Evolutionary conservation across 2,797 vertebrate genomes (phyloP), one percentile per base, ranked within the genome.

Genomic region (Triplophysa yarkandensis): DNA sequence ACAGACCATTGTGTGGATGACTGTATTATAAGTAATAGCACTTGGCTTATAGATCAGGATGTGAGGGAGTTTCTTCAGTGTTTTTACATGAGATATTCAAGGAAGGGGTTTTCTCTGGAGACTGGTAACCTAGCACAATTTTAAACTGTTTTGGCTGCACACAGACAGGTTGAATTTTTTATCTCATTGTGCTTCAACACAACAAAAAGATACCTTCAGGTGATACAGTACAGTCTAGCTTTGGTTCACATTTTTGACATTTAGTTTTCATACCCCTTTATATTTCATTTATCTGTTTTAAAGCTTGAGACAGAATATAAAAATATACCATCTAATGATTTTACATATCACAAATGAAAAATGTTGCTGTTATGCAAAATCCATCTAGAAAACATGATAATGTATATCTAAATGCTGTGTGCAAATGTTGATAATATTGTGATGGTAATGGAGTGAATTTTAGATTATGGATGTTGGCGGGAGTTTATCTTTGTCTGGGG

Each of bases 391-490:
- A 61, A 55, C 55, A 43, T 55, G 4, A n/a, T n/a, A n/a, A n/a
- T n/a, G n/a, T n/a, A n/a, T n/a, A n/a, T n/a, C 13, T 76, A 43
- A 75, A 48, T 46, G 68, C 27, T 76, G 61, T 65, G 46, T 77
- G 48, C 30, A 57, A 55, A 61, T 63, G 64, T 68, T 63, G 55
- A 71, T 69, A 74, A 52, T 71, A 46, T 68, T 52, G 62, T 74
- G 64, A 52, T 62, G 54, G 48, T 67, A 80, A 77, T 76, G 10
- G 66, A 79, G 73, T 74, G 61, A 39, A 71, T 80, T 69, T 83
- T 78, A 78, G 60, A 76, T 83, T 78, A 77, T 73, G 70, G 76
- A 52, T 74, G 36, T 17, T 32, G 43, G 39, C 32, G 67, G 46
- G 6, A 62, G 61, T 66, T 70, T 58, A 30, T 58, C 62, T 70